phyloP scores from a whole-genome alignment of 2,888 invertebrate genomes.

The Apotomis turbidana region DNA sequence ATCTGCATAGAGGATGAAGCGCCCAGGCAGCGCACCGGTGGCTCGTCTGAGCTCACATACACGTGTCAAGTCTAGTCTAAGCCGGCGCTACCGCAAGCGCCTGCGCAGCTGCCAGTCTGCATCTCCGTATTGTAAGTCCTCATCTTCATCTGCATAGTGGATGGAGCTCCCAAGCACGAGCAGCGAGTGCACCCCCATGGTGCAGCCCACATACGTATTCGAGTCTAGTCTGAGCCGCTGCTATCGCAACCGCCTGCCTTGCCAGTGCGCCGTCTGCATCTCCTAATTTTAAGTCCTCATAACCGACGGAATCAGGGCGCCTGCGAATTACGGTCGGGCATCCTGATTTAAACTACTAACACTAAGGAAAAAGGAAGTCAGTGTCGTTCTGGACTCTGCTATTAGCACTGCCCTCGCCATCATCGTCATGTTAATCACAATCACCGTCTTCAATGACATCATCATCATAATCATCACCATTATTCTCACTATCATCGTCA shows the following conservation, averaged over 20 bases:
- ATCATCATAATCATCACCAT: no score
- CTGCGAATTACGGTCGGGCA: no score
- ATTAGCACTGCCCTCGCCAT: no score
- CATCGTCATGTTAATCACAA: no score
- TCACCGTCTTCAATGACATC: no score
- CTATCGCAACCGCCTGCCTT: slow-evolving; percentile 79
- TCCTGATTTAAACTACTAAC: no score
- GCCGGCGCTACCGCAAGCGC: slow-evolving; percentile 71
- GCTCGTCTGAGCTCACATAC: slow-evolving; percentile 81
- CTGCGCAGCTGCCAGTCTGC: slow-evolving; percentile 86
- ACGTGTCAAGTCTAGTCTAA: slow-evolving; percentile 66
- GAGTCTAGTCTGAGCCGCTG: slow-evolving; percentile 77
- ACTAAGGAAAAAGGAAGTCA: no score
- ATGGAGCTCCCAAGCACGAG: slow-evolving; percentile 69
- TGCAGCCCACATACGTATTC: slow-evolving; percentile 81
- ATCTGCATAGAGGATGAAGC: no score
- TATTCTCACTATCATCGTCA: no score
- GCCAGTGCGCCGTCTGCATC: slow-evolving; percentile 85
- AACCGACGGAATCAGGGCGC: no score
- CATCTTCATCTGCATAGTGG: slow-evolving; percentile 26
- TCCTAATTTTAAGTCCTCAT: no score
- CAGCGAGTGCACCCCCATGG: slow-evolving; percentile 80
- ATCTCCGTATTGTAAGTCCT: slow-evolving; percentile 76
- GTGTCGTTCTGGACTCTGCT: no score
- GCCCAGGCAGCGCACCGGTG: slow-evolving; percentile 75